These are phyloP conservation scores for Chrysocyon brachyurus DNA, from an alignment of 2,797 vertebrate species.

Conservation along the genomic window DNA sequence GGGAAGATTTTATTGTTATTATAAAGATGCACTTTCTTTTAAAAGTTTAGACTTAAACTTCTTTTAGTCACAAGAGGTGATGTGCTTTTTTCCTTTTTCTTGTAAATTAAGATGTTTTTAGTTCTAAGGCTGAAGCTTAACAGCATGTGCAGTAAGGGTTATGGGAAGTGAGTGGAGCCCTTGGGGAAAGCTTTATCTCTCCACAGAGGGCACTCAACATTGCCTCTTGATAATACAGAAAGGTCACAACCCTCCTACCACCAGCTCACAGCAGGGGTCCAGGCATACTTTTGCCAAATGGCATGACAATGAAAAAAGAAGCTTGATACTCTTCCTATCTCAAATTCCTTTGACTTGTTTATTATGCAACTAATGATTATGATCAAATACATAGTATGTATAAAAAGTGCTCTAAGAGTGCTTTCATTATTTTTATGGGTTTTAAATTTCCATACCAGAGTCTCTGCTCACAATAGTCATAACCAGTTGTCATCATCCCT, in stretches of 20 bases:
- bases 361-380: slow-evolving; percentile 54
- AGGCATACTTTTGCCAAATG: neutral
- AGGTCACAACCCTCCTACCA: neutral
- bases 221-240: neutral
- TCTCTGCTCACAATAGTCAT: neutral
- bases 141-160: neutral
- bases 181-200: neutral
- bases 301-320: neutral
- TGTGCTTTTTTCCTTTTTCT: slow-evolving; percentile 47
- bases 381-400: slow-evolving; percentile 49
- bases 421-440: slow-evolving; percentile 25
- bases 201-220: neutral
- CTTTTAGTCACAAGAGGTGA: slow-evolving; percentile 70
- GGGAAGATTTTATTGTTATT: slow-evolving; percentile 82
- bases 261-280: neutral
- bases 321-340: slow-evolving; percentile 5
- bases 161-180: neutral
- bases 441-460: slow-evolving; percentile 52
- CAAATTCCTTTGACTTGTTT: slow-evolving; percentile 38
- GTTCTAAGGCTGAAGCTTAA: slow-evolving; percentile 49
- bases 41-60: slow-evolving; percentile 81
- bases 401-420: slow-evolving; percentile 56
- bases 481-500: neutral
- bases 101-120: slow-evolving; percentile 5
- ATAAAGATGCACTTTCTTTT: slow-evolving; percentile 83